Percentiles rank a stretch among this genome's conserved stretches.
phyloP scores from a whole-genome alignment of 1,140 invertebrate genomes.

The Papilio helenus region DNA sequence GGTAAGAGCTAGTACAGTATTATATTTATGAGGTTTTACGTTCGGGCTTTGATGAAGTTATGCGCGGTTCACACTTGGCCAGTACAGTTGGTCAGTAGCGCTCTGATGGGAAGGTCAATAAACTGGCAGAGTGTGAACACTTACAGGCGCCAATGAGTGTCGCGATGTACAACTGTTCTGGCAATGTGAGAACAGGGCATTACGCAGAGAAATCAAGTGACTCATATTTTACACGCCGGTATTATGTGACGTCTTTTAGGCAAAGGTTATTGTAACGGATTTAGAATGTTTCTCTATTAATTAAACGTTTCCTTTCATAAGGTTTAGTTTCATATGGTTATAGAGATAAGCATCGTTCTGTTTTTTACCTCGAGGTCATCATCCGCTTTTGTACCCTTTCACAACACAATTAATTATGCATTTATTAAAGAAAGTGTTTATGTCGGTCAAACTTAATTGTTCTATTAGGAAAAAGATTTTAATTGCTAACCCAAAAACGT shows the following conservation, averaged over 20 bases:
- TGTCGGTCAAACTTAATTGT: neutral
- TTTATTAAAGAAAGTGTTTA: neutral
- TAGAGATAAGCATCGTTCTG: conserved; percentile 2
- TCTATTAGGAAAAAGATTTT: neutral
- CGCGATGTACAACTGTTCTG: no score
- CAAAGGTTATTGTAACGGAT: neutral
- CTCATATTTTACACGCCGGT: neutral
- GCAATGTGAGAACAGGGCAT: no score
- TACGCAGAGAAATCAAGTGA: no score
- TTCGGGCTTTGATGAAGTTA: no score
- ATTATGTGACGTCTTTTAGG: neutral
- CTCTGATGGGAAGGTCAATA: no score
- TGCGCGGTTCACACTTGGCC: no score
- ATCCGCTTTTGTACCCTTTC: neutral
- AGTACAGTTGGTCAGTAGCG: no score
- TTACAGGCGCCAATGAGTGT: no score
- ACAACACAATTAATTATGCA: neutral
- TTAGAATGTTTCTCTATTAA: neutral
- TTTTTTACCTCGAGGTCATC: neutral
- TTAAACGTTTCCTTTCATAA: neutral
- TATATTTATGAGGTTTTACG: no score
- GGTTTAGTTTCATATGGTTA: neutral
- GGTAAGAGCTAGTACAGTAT: no score
- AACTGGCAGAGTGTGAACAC: no score
- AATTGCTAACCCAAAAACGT: neutral